These are phyloP conservation scores for Atta cephalotes DNA, from an alignment of 1,140 invertebrate species.

Conservation along the genomic window DNA sequence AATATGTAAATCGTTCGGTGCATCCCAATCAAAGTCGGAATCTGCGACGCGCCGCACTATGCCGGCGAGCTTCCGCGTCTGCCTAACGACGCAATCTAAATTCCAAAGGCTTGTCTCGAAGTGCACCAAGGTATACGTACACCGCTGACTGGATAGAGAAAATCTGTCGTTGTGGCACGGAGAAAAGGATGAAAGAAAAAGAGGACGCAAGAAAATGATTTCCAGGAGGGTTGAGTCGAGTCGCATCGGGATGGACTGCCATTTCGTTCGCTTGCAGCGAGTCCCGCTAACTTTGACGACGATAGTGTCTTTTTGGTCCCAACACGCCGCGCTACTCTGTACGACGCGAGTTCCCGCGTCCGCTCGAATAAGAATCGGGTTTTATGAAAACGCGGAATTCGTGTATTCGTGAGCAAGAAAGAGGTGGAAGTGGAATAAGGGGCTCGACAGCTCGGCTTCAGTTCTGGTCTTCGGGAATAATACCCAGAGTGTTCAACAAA, in stretches of 20 bases:
- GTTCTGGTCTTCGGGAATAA: slow-evolving; percentile 29
- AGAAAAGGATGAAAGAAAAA: neutral
- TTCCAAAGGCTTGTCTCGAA: slow-evolving; percentile 69
- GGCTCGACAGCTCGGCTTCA: neutral
- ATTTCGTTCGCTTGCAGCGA: slow-evolving; percentile 44
- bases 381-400: slow-evolving; percentile 65
- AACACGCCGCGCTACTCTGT: neutral
- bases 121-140: slow-evolving; percentile 34
- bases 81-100: slow-evolving; percentile 79
- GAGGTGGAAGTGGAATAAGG: neutral
- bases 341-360: neutral
- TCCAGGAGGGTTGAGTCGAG: neutral
- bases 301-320: slow-evolving; percentile 33
- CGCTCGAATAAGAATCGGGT: slow-evolving; percentile 67
- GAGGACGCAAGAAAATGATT: slow-evolving; percentile 3
- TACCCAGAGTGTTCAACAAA: slow-evolving; percentile 12
- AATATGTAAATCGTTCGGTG: slow-evolving; percentile 78
- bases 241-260: slow-evolving; percentile 32
- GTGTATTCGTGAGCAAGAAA: slow-evolving; percentile 6
- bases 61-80: slow-evolving; percentile 55
- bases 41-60: slow-evolving; percentile 41
- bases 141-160: slow-evolving; percentile 53
- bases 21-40: slow-evolving; percentile 75
- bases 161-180: slow-evolving; percentile 43
- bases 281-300: slow-evolving; percentile 56